phyloP scores from a whole-genome alignment of 2,888 invertebrate species.

The Pseudococcus jackbeardsleyi region DNA sequence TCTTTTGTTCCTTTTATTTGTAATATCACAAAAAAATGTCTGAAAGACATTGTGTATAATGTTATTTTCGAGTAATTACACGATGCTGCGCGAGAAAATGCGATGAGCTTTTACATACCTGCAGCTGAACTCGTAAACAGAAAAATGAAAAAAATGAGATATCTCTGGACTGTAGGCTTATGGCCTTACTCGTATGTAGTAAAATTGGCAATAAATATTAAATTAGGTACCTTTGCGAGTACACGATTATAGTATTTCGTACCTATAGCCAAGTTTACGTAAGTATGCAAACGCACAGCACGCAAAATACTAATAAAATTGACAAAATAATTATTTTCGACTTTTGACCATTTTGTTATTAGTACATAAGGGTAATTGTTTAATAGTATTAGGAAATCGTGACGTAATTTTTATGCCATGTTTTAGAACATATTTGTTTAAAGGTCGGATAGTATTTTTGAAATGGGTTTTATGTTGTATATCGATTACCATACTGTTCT shows the following conservation, averaged over 20 bases:
- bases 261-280: neutral
- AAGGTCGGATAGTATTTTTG: slow-evolving; percentile 10
- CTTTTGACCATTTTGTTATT: neutral
- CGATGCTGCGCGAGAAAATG: slow-evolving; percentile 22
- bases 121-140: neutral
- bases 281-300: neutral
- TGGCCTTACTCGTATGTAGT: neutral
- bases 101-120: neutral
- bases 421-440: slow-evolving; percentile 13
- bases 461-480: neutral
- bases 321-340: slow-evolving; percentile 48
- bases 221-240: slow-evolving; percentile 35
- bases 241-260: slow-evolving; percentile 6
- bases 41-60: slow-evolving; percentile 8
- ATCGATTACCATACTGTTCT: neutral
- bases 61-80: slow-evolving; percentile 21
- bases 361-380: slow-evolving; percentile 3
- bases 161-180: neutral
- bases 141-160: neutral
- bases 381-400: slow-evolving; percentile 25
- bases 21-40: slow-evolving; percentile 36
- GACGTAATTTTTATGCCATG: slow-evolving; percentile 14
- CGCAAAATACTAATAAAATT: slow-evolving; percentile 25
- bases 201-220: slow-evolving; percentile 47
- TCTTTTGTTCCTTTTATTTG: slow-evolving; percentile 49